Evolutionary conservation across 2,888 invertebrate genomes (phyloP), one percentile per base, ranked within the genome.

Genomic region (Tortrix viridana): DNA sequence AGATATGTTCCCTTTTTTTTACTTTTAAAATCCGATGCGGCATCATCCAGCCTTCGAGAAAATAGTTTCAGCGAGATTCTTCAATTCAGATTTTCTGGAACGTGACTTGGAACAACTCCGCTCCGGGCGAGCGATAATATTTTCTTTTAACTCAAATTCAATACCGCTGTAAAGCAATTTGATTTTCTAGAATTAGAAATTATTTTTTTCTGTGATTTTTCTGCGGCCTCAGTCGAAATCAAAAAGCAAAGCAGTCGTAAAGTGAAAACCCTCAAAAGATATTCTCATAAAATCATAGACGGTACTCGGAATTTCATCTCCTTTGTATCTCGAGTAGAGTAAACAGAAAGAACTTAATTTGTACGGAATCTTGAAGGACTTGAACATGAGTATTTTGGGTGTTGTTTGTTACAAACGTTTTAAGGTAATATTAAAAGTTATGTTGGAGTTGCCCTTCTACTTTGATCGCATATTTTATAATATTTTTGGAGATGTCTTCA

Each of bases 1-100:
- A 67, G 68, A 72, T 70, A 71, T 72, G 72, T 72, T 74, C 77
- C 75, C 49, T 55, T 37, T 62, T 73, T 75, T 79, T 78, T 75
- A 71, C 71, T 78, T 78, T 74, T 71, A 73, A 71, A 71, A 66
- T 49, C 63, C 59, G 55, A 46, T 56, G 59, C 47, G 60, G 37
- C 61, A 65, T 58, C 62, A 68, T 61, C 58, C 55, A 54, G 38
- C 54, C 63, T 55, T 53, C 55, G 53, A 59, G 56, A 55, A 60
- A 64, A 47, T 65, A 55, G 58, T 64, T 65, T 50, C 50, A 44
- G 41, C 41, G 48, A 37, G 57, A 63, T 52, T 53, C 53, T 63
- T 63, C 58, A 48, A 58, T 58, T 53, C 63, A 58, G 53, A 58
- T 63, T 58, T 53, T 53, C 57, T 46, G 58, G 52, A 53, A 63